Base-by-base conservation (phyloP, 2,113 vertebrate genomes). In the Callopanchax toddi region DNA sequence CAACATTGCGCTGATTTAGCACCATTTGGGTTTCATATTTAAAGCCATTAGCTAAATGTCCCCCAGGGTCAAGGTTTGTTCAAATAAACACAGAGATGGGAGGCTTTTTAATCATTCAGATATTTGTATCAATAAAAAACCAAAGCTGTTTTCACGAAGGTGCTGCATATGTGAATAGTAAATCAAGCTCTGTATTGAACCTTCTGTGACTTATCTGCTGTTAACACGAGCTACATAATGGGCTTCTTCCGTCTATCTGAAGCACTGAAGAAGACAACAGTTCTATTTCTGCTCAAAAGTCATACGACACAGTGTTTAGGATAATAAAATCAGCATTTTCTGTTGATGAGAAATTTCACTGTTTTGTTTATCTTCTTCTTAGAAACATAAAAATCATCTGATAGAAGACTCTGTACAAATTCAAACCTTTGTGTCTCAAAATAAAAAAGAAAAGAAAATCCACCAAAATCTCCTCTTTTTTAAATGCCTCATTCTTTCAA, bases 101-200 rank as follows among this genome's bases (percentile, higher is more conserved):
- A 46, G 53, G 11, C 7, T 70, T 25, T 71, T 11, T 21, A 40
- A 60, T 46, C 37, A 36, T 18, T 32, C 25, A 0, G 48, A 46
- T 48, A 69, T 54, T 53, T 26, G 13, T 17, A 22, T 26, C 16
- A 42, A 42, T 42, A 67, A 23, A 60, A 59, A 67, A 80, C 40
- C 53, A 34, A 63, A 51, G 5, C 23, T 57, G 54, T 71, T 57
- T 42, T n/a, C 44, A 57, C 51, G 57, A 5, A 60, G 34, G 71
- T 60, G 48, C 63, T 48, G 66, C 58, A 64, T 29, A 57, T 54
- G 20, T 57, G 46, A 78, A 72, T 67, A 76, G 52, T 63, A 18
- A 75, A 39, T 56, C 34, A 67, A 40, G 54, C 55, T 34, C 58
- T 12, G 44, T 59, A 86, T 76, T 64, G 73, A 81, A 80, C 53